Percentiles rank a stretch among this genome's conserved stretches.
phyloP scores from a whole-genome alignment of 2,888 invertebrate genomes.

The Lymantria dispar region DNA sequence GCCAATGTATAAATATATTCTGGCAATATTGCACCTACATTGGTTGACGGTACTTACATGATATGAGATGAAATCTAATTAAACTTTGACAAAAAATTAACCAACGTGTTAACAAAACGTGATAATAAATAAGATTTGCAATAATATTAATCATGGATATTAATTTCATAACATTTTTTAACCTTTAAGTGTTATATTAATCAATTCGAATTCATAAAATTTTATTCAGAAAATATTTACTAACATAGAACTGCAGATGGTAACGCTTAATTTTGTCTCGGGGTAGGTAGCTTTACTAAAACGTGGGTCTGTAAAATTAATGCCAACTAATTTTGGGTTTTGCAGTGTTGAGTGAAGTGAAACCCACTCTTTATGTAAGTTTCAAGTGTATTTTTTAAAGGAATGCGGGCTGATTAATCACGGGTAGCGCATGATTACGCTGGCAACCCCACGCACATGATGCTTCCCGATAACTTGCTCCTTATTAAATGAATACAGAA shows the following conservation, averaged over 20 bases:
- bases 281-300: conserved; percentile 55
- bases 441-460: conserved; percentile 70
- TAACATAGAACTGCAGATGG: conserved; percentile 37
- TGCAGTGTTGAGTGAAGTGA: conserved; percentile 80
- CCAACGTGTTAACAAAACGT: background rate
- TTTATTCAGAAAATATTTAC: conserved; percentile 28
- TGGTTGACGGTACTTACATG: background rate
- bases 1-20: background rate
- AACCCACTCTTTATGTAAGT: conserved; percentile 74
- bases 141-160: background rate
- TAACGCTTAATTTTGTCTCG: background rate
- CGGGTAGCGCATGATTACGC: conserved; percentile 77
- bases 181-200: background rate
- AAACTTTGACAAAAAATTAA: background rate
- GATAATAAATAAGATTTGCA: background rate
- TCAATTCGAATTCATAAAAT: background rate
- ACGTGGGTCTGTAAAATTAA: conserved; percentile 56
- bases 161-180: no score
- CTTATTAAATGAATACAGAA: conserved; percentile 19
- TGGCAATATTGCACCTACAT: background rate
- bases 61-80: background rate
- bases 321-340: conserved; percentile 77
- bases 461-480: conserved; percentile 56
- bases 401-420: conserved; percentile 75
- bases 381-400: conserved; percentile 63